Base-by-base conservation (phyloP, 2,113 vertebrate species). In the Leptocoma aspasia region DNA sequence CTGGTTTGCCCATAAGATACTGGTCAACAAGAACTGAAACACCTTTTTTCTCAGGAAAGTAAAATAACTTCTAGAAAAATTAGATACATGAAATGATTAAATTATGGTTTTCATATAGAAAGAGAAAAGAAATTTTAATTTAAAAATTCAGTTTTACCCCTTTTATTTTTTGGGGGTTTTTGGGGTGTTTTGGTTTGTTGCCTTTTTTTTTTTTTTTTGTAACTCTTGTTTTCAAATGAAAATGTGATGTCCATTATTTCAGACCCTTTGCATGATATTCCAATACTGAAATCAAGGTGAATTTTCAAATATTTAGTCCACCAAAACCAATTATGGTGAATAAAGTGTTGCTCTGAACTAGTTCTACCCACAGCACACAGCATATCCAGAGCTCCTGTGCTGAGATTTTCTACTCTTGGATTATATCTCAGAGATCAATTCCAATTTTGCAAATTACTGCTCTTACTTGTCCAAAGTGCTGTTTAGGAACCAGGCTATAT, bases 341-440 rank as follows among this genome's bases (percentile, higher is more conserved):
- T 23, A 10, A 47, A 57, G 4, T 39, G 2, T 33, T 70, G 28
- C 10, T 57, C 19, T 59, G 52, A 66, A 47, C 33, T 52, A 69
- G 15, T 39, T 68, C 57, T 79, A 30, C 27, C 26, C 18, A 56
- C 0, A 2, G 28, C 42, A 76, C 15, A 13, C 6, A 63, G 9
- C 20, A 84, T 5, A 72, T 28, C 28, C n/a, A 80, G 45, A 78
- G 63, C 11, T 61, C 57, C 35, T 54, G 7, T 28, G 11, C 33
- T 81, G 60, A 72, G 18, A 57, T 76, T 72, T 92, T 79, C 26
- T n/a, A 69, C 23, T 60, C 37, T 53, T 71, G 80, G 45, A 30
- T 45, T 65, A 2, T 35, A 82, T 92, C 89, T 91, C 84, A 87
- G 35, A 79, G 3, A 84, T 76, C 63, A 35, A 81, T 79, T 89